These are phyloP conservation scores for Leucophenga maculata DNA, from an alignment of 2,888 invertebrate genomes.

Conservation along the genomic window DNA sequence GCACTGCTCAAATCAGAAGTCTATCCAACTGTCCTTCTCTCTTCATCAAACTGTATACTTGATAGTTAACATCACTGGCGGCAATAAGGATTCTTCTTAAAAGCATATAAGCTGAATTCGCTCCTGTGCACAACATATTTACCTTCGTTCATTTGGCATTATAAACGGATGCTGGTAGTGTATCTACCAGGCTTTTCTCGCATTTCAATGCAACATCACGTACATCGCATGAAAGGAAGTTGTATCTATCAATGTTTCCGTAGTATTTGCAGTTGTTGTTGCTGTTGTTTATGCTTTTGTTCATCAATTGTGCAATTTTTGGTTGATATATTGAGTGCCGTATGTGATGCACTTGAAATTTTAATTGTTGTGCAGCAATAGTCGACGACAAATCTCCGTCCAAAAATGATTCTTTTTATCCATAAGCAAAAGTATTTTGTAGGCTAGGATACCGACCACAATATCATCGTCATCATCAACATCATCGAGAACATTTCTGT, in stretches of 20 bases:
- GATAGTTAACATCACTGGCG: no score
- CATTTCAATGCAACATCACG: conserved; percentile 8
- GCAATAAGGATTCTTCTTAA: no score
- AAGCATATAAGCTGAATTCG: no score
- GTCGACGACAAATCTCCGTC: neutral
- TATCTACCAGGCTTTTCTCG: neutral
- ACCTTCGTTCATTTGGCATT: no score
- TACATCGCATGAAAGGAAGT: neutral
- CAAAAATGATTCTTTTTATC: conserved; percentile 4
- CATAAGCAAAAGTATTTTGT: neutral
- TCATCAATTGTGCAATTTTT: neutral
- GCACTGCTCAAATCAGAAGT: no score
- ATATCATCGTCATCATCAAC: neutral
- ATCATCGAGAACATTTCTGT: neutral
- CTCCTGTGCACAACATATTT: no score
- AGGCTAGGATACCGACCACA: neutral
- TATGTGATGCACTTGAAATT: neutral
- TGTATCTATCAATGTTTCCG: neutral
- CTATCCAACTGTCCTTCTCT: no score
- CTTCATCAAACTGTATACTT: no score
- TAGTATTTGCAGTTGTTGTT: no score
- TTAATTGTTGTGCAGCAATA: conserved; percentile 14
- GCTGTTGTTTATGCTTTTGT: no score
- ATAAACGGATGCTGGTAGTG: no score
- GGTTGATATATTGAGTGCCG: conserved; percentile 12